Conservation (phyloP, 2,888 invertebrate species). For the Mimachlamys varia region DNA sequence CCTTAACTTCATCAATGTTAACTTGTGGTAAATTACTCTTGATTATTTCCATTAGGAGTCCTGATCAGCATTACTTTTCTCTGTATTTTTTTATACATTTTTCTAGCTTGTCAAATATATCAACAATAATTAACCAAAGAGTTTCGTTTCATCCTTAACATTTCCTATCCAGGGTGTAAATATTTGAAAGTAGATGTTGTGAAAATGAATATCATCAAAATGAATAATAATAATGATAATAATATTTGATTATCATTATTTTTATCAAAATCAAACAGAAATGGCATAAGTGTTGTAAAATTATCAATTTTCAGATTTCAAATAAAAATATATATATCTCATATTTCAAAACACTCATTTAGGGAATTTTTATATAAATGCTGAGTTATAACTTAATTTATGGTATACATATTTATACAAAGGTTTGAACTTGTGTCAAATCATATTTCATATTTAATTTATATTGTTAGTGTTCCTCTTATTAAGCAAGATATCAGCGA, state of each 20-base stretch:
- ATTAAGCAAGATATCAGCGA: too few species aligned
- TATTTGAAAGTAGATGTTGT: not conserved
- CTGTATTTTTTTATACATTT: not conserved
- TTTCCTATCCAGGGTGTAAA: not conserved
- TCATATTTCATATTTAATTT: too few species aligned
- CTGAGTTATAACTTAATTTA: too few species aligned
- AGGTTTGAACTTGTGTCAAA: not conserved
- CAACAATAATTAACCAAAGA: not conserved
- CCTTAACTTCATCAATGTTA: not conserved
- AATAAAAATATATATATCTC: not conserved
- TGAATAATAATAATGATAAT: too few species aligned
- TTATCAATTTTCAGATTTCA: not conserved
- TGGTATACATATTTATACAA: too few species aligned
- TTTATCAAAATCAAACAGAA: not conserved
- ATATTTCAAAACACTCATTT: not conserved
- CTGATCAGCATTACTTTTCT: not conserved
- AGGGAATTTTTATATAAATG: too few species aligned
- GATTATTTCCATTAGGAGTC: not conserved
- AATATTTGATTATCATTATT: too few species aligned
- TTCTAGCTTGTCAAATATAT: slow-evolving; percentile 11
- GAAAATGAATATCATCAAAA: not conserved
- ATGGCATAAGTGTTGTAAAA: not conserved
- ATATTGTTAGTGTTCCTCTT: not conserved
- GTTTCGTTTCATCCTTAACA: not conserved
- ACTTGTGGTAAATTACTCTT: not conserved